phyloP scores from a whole-genome alignment of 1,140 invertebrate genomes.

The Eupeodes corollae region DNA sequence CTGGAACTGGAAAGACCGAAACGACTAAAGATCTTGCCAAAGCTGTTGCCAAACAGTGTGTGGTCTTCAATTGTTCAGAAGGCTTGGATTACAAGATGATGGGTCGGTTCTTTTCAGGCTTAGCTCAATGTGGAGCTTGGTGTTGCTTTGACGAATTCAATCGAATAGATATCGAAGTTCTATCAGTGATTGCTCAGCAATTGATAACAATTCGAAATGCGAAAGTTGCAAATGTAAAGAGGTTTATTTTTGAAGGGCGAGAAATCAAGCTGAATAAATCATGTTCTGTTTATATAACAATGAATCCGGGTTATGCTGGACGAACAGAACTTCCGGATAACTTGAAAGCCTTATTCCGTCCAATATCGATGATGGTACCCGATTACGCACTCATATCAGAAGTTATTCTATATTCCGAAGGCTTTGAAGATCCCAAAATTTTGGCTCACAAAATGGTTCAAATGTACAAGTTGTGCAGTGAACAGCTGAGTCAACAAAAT shows the following conservation, averaged over 20 bases:
- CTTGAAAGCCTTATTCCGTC: constrained; percentile 74
- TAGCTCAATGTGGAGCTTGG: constrained; percentile 82
- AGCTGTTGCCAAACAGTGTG: constrained; percentile 74
- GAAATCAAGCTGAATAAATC: constrained; percentile 74
- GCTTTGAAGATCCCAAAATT: constrained; percentile 76
- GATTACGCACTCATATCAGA: constrained; percentile 86
- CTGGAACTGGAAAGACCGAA: constrained; percentile 88
- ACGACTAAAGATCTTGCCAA: constrained; percentile 87
- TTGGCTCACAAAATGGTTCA: constrained; percentile 82
- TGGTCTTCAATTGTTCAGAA: constrained; percentile 86
- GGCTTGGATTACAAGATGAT: constrained; percentile 77
- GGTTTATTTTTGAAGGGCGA: constrained; percentile 81
- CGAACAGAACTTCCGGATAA: constrained; percentile 73
- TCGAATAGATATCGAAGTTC: constrained; percentile 78
- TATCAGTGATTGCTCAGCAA: constrained; percentile 80
- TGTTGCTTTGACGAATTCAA: constrained; percentile 91
- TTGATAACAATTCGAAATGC: constrained; percentile 67
- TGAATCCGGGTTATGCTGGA: constrained; percentile 85
- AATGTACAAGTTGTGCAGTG: constrained; percentile 84
- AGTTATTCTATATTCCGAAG: constrained; percentile 84
- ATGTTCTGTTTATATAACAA: constrained; percentile 83
- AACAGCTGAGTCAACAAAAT: constrained; percentile 84
- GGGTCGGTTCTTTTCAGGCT: constrained; percentile 74
- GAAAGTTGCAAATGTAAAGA: constrained; percentile 49
- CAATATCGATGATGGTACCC: constrained; percentile 88